These are phyloP conservation scores for Zelostemma sp. DNA, from an alignment of 1,140 invertebrate genomes.

Conservation along the genomic window DNA sequence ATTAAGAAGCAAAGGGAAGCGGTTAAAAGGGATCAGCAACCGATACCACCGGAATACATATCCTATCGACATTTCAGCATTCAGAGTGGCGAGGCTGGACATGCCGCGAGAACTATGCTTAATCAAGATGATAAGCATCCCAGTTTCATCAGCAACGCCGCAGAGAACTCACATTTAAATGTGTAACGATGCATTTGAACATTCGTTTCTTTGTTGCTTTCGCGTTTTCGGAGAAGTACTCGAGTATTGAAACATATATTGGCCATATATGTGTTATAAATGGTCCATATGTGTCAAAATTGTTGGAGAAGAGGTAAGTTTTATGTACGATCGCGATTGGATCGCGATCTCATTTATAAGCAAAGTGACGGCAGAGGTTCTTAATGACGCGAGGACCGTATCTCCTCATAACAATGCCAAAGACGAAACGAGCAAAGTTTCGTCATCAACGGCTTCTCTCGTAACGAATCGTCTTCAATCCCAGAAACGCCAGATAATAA, in stretches of 20 bases:
- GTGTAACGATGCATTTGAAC: no score
- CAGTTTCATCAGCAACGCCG: conserved; percentile 37
- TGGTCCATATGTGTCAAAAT: no score
- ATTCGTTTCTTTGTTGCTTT: no score
- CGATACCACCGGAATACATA: conserved; percentile 77
- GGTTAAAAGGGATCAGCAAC: conserved; percentile 77
- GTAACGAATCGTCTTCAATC: conserved; percentile 10
- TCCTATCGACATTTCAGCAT: conserved; percentile 80
- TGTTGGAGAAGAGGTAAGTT: no score
- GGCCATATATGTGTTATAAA: no score
- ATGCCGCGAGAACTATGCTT: conserved; percentile 20
- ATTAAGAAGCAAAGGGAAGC: conserved; percentile 84
- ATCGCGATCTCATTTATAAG: conserved; percentile 28
- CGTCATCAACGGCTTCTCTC: conserved; percentile 26
- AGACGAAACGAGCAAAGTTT: conserved; percentile 36
- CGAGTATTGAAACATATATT: no score
- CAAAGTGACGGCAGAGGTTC: conserved; percentile 24
- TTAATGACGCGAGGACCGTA: conserved; percentile 36
- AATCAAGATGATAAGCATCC: conserved; percentile 43
- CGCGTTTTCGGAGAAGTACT: no score
- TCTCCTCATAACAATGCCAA: conserved; percentile 33
- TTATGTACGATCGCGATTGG: no score
- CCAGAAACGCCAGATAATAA: conserved; percentile 7
- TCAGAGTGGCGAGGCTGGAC: conserved; percentile 62
- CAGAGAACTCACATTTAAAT: conserved; percentile 40